These are phyloP conservation scores for Scaptomyza cyrtandrae DNA, from an alignment of 2,888 invertebrate species.

Conservation along the genomic window DNA sequence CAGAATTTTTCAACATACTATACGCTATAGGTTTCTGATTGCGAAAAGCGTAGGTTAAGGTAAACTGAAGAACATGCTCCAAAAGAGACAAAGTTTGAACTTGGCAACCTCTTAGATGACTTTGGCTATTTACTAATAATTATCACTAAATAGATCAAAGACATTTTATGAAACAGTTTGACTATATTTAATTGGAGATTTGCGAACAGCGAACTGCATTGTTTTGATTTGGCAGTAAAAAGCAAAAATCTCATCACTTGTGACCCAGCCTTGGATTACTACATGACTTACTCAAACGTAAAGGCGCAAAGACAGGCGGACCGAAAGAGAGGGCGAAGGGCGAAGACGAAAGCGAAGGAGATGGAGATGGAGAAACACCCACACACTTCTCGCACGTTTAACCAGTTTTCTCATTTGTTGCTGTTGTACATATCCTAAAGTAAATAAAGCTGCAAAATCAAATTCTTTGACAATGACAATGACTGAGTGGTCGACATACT, in stretches of 20 bases:
- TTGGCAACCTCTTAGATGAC: no score
- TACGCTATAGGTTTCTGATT: no score
- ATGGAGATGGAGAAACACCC: conserved; percentile 18
- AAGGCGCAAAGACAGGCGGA: not conserved
- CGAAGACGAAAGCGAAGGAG: no score
- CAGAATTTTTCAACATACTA: no score
- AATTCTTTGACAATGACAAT: conserved; percentile 75
- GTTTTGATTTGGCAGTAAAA: conserved; percentile 30
- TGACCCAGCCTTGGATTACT: conserved; percentile 46
- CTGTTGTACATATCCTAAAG: conserved; percentile 31
- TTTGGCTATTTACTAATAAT: not conserved
- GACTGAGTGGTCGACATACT: conserved; percentile 65
- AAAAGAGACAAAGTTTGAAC: no score
- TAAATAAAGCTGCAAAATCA: conserved; percentile 64
- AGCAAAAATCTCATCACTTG: conserved; percentile 21
- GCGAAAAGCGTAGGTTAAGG: no score
- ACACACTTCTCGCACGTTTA: conserved; percentile 34
- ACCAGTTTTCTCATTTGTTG: conserved; percentile 40
- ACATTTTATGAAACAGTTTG: conserved; percentile 56
- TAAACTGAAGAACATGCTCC: no score
- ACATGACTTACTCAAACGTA: conserved; percentile 43
- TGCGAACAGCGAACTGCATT: conserved; percentile 64
- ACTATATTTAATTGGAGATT: conserved; percentile 52
- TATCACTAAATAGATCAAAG: conserved; percentile 12
- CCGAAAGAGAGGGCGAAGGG: not conserved